Percentiles rank a stretch among this genome's conserved stretches.
These are phyloP conservation scores for Drosophila cognata DNA, from an alignment of 2,888 invertebrate species.

Conservation along the genomic window DNA sequence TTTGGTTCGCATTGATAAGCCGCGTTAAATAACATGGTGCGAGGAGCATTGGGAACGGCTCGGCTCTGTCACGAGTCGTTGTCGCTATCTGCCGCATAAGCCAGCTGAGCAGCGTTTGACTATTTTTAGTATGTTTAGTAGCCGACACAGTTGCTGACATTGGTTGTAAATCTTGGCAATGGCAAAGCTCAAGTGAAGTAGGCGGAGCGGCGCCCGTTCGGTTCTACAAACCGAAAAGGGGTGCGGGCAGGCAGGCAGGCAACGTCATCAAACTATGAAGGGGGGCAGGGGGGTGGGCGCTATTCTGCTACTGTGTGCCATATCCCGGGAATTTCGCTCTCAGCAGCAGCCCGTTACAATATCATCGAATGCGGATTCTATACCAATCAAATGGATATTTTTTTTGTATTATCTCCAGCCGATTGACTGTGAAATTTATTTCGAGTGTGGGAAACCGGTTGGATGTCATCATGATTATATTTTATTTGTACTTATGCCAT, in stretches of 20 bases:
- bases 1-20: slow-evolving; percentile 60
- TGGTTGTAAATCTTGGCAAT: slow-evolving; percentile 74
- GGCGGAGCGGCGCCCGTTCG: slow-evolving; percentile 24
- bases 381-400: slow-evolving; percentile 18
- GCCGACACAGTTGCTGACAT: slow-evolving; percentile 66
- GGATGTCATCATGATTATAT: slow-evolving; percentile 72
- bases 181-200: slow-evolving; percentile 61
- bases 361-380: slow-evolving; percentile 42
- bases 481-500: slow-evolving; percentile 50
- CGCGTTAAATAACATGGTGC: slow-evolving; percentile 32
- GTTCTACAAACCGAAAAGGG: slow-evolving; percentile 3
- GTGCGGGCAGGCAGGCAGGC: background rate
- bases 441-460: slow-evolving; percentile 60
- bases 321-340: slow-evolving; percentile 33
- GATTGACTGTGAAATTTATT: slow-evolving; percentile 46
- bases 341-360: slow-evolving; percentile 28
- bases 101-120: slow-evolving; percentile 47
- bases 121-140: slow-evolving; percentile 51
- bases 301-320: slow-evolving; percentile 12
- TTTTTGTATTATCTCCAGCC: slow-evolving; percentile 23
- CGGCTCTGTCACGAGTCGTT: slow-evolving; percentile 63
- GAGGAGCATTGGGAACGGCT: slow-evolving; percentile 29
- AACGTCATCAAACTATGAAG: slow-evolving; percentile 8
- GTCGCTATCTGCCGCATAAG: slow-evolving; percentile 50
- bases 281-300: background rate